phyloP scores from a whole-genome alignment of 2,888 invertebrate genomes.

The Nebria brevicollis region DNA sequence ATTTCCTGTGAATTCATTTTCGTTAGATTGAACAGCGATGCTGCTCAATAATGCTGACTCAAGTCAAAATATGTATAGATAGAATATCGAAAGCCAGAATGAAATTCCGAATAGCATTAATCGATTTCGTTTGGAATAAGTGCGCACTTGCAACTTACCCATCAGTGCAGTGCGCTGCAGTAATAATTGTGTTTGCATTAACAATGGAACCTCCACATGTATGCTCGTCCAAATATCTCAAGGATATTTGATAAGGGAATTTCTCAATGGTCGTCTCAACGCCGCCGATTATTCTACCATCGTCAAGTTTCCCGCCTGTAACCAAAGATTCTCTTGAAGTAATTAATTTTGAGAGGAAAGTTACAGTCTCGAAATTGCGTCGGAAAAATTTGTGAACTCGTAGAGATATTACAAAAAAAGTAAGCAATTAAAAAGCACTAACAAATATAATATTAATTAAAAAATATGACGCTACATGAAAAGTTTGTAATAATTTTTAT shows the following conservation, averaged over 20 bases:
- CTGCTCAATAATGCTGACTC: background rate
- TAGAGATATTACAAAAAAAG: background rate
- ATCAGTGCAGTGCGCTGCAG: conserved; percentile 4
- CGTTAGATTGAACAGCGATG: conserved; percentile 8
- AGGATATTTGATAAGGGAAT: background rate
- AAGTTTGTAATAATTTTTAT: background rate
- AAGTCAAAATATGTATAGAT: too few species aligned
- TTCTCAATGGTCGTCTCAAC: background rate
- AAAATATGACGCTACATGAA: background rate
- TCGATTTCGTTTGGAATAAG: too few species aligned
- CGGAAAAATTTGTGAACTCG: too few species aligned
- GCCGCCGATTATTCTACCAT: background rate
- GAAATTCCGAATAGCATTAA: too few species aligned
- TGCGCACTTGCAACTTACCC: background rate
- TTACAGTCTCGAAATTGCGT: background rate
- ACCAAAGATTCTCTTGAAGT: background rate
- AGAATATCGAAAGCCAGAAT: too few species aligned
- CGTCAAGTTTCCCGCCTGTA: background rate
- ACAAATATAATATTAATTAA: background rate
- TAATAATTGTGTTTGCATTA: conserved; percentile 13
- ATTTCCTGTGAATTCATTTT: conserved; percentile 31
- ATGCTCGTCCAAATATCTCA: conserved; percentile 2
- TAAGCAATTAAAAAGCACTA: background rate
- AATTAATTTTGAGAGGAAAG: background rate
- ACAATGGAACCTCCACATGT: conserved; percentile 5